These are phyloP conservation scores for Aspidiotus destructor DNA, from an alignment of 2,888 invertebrate genomes.

Conservation along the genomic window DNA sequence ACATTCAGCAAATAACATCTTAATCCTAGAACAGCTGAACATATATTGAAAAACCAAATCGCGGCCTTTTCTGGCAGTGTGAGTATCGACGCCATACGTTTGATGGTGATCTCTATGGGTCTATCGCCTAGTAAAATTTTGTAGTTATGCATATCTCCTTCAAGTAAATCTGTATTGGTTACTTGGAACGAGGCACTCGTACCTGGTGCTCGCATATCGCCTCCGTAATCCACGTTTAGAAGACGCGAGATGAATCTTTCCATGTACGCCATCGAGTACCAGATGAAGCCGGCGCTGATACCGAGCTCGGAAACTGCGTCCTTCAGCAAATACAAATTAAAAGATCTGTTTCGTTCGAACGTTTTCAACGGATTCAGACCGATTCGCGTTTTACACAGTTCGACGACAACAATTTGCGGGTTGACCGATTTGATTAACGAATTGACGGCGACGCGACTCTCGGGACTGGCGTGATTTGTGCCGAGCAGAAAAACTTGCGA, in stretches of 20 bases:
- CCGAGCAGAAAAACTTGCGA: slow-evolving; percentile 26
- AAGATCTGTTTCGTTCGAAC: slow-evolving; percentile 24
- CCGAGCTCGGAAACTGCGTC: slow-evolving; percentile 29
- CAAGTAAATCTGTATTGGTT: slow-evolving; percentile 25
- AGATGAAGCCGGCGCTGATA: slow-evolving; percentile 28
- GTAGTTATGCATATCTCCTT: slow-evolving; percentile 32
- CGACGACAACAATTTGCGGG: slow-evolving; percentile 30
- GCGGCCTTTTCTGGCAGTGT: slow-evolving; percentile 22
- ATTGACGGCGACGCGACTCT: slow-evolving; percentile 26
- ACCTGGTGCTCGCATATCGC: slow-evolving; percentile 27
- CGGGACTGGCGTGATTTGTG: slow-evolving; percentile 32
- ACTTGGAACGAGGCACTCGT: slow-evolving; percentile 29
- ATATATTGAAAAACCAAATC: slow-evolving; percentile 27
- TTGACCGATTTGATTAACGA: slow-evolving; percentile 19
- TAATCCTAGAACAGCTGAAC: slow-evolving; percentile 21
- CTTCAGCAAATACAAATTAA: slow-evolving; percentile 21
- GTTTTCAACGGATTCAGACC: slow-evolving; percentile 26
- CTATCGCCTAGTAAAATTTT: slow-evolving; percentile 33
- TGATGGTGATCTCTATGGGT: slow-evolving; percentile 27
- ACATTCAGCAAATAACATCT: slow-evolving; percentile 27
- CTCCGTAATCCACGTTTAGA: slow-evolving; percentile 30
- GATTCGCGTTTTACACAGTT: slow-evolving; percentile 26
- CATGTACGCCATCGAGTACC: slow-evolving; percentile 32
- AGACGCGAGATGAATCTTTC: slow-evolving; percentile 26
- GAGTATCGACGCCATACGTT: slow-evolving; percentile 29